Evolutionary conservation across 2,113 vertebrate genomes (phyloP), one percentile per base, ranked within the genome.

Genomic region (Diadophis punctatus): DNA sequence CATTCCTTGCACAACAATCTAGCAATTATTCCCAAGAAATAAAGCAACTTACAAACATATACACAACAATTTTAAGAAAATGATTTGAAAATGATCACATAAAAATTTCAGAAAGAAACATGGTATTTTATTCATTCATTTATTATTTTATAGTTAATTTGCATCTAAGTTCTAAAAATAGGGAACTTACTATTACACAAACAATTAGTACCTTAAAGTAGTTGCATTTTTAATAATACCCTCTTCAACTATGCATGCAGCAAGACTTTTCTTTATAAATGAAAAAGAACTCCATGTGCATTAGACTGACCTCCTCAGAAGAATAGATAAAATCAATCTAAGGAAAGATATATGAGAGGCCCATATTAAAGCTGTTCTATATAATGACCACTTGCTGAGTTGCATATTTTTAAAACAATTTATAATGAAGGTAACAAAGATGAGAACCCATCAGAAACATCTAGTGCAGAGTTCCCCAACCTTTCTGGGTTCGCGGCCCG

Each of bases 171-270:
- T 90, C n/a, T 89, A 95, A 91, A 96, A 90, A 49, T 30, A 11
- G n/a, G 58, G 14, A 27, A 93, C 55, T 0, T 1, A 86, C 34
- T 94, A 68, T 94, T 95, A 93, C 90, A 89, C 91, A 95, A 95
- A 94, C 89, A 93, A 96, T 92, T 93, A 0, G 8, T 90, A 86
- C 56, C 93, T 93, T 94, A 94, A 96, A 96, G 53, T 93, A 89
- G 90, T 93, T 91, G 93, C 86, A 93, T 93, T 85, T 95, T 92
- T 94, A 94, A 93, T 93, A 91, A 63, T 88, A 89, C 94, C 91
- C 80, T n/a, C 43, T 93, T 89, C 1, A 96, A 93, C 87, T 86
- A 90, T 88, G 53, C 48, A 53, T 39, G 90, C 8, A 53, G 91
- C 90, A 93, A 89, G 0, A 4, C 0, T 86, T 94, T 84, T 91